These are phyloP conservation scores for Anaspis maculata DNA, from an alignment of 2,888 invertebrate genomes.

Conservation along the genomic window DNA sequence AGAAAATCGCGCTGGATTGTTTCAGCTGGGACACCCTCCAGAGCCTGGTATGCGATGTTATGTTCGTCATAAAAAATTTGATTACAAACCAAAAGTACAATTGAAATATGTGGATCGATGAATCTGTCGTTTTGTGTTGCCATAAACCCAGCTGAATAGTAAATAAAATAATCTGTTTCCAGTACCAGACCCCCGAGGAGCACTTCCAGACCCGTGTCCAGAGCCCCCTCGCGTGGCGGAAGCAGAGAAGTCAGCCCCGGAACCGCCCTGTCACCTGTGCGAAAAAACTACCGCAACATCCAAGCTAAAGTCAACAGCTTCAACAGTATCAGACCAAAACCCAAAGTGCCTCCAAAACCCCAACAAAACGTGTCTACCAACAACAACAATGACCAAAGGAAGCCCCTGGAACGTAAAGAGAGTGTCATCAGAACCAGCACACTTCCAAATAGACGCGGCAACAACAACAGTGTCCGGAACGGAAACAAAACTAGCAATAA, in stretches of 20 bases:
- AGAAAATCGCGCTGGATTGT: no score
- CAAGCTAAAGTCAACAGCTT: constrained; percentile 40
- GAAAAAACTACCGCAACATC: constrained; percentile 33
- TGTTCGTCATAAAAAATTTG: no score
- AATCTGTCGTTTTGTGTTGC: no score
- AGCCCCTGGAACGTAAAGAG: constrained; percentile 22
- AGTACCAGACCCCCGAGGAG: no score
- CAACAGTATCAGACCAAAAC: constrained; percentile 29
- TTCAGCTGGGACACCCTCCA: no score
- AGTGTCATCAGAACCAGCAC: constrained; percentile 22
- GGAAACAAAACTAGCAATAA: constrained; percentile 10
- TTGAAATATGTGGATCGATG: no score
- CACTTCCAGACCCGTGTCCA: constrained; percentile 13
- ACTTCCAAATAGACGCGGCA: constrained; percentile 22
- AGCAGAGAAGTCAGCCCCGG: constrained; percentile 33
- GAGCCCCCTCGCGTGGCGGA: constrained; percentile 18
- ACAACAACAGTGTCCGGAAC: constrained; percentile 8
- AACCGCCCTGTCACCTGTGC: constrained; percentile 28
- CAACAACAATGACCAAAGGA: constrained; percentile 7
- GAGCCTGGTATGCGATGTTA: no score
- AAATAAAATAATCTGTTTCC: no score
- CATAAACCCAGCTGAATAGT: no score
- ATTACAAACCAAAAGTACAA: no score
- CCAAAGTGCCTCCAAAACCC: constrained; percentile 40
- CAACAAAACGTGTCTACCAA: constrained; percentile 22